phyloP scores from a whole-genome alignment of 1,140 invertebrate genomes.

The Melitaea cinxia region DNA sequence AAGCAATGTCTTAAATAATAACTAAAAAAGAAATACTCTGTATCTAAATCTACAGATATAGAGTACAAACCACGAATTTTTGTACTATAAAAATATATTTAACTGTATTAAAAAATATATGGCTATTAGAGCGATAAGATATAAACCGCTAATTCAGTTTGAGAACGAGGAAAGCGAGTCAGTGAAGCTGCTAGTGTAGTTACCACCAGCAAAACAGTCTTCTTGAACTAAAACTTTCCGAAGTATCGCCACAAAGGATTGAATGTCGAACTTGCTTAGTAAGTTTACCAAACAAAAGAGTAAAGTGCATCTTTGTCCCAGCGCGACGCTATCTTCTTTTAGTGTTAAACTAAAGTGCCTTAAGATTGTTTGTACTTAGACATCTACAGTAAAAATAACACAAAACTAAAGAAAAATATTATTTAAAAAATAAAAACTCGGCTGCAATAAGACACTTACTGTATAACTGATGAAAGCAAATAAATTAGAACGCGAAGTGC shows the following conservation, averaged over 20 bases:
- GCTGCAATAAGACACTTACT: no score
- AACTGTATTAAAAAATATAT: no score
- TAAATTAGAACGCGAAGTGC: no score
- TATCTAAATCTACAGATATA: no score
- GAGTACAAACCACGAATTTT: no score
- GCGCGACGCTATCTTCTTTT: slow-evolving; percentile 39
- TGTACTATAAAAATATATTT: no score
- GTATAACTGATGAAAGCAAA: no score
- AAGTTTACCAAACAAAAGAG: slow-evolving; percentile 56
- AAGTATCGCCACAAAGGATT: slow-evolving; percentile 68
- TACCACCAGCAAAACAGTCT: slow-evolving; percentile 33
- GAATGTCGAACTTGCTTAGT: slow-evolving; percentile 67
- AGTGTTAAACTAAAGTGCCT: slow-evolving; percentile 25
- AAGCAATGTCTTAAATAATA: no score
- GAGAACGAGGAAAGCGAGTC: slow-evolving; percentile 25
- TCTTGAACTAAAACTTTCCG: slow-evolving; percentile 49
- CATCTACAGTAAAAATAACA: no score
- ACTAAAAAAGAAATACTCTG: no score
- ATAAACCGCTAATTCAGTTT: slow-evolving; percentile 16
- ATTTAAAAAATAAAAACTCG: no score
- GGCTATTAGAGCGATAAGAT: neutral
- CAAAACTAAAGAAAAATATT: no score
- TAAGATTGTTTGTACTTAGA: slow-evolving; percentile 21
- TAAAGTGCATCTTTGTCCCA: slow-evolving; percentile 55
- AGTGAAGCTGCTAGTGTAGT: slow-evolving; percentile 1